phyloP scores from a whole-genome alignment of 2,797 vertebrate genomes.

The Sarcophilus harrisii region DNA sequence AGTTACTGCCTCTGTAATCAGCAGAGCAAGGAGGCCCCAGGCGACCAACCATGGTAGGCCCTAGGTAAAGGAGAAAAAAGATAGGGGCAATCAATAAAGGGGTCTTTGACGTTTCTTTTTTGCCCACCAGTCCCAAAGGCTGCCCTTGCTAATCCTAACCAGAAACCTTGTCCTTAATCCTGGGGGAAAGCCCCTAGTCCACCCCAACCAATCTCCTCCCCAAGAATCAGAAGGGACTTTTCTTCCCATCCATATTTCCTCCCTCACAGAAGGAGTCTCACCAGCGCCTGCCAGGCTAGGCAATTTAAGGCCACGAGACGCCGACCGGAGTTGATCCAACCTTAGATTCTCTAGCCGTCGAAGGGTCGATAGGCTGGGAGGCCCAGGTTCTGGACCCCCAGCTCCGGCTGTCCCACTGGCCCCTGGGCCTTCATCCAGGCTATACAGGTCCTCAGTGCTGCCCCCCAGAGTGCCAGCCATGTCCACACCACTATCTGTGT shows the following conservation, averaged over 20 bases:
- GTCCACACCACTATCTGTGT: constrained; percentile 98
- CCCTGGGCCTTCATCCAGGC: constrained; percentile 90
- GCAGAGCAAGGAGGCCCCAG: constrained; percentile 88
- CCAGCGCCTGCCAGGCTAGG: constrained; percentile 90
- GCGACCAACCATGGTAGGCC: constrained; percentile 83
- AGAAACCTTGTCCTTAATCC: constrained; percentile 4
- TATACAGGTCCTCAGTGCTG: constrained; percentile 96
- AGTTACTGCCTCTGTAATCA: constrained; percentile 94
- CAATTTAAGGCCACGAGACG: constrained; percentile 90
- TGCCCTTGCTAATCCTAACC: neutral
- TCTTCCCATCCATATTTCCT: accelerated
- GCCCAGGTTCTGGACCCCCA: constrained; percentile 63
- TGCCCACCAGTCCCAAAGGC: neutral
- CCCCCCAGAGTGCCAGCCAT: constrained; percentile 96
- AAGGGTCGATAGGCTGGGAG: constrained; percentile 89
- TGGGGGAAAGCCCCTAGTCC: neutral
- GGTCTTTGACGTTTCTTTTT: neutral
- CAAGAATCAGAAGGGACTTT: constrained; percentile 1
- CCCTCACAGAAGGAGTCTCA: constrained; percentile 75
- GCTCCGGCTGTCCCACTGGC: constrained; percentile 84
- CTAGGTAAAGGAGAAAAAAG: constrained; percentile 57
- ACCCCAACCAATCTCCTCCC: neutral
- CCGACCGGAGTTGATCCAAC: constrained; percentile 94
- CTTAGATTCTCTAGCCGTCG: constrained; percentile 96
- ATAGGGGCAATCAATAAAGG: constrained; percentile 1